Evolutionary conservation across 2,888 invertebrate species (phyloP), one percentile per base, ranked within the genome.

Genomic region (Apoda limacodes): DNA sequence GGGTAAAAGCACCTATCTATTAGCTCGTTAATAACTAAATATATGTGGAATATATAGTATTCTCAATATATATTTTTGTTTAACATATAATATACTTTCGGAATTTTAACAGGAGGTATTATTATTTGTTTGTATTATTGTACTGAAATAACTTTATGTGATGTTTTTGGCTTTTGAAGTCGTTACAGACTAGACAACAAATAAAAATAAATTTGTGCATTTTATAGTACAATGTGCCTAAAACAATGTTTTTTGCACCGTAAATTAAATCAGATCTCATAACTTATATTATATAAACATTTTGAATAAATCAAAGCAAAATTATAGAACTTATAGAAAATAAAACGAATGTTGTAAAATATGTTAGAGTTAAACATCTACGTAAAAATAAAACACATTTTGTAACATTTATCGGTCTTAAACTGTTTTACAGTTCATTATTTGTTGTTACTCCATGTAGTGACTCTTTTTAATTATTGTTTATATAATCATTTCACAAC

Each of bases 251-350:
- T 43, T 61, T 57, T 60, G 57, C 62, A 69, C 65, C 59, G 48
- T 48, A 47, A 42, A 55, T 45, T 48, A 48, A 46, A 65, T 76
- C 76, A 75, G 76, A 75, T 76, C 78, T 71, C 57, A 54, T 48
- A 47, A 52, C n/a, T n/a, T n/a, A n/a, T n/a, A n/a, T n/a, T 46
- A 52, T 56, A 63, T 55, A 64, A 60, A 61, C 52, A 57, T 57
- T 69, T 63, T 56, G 53, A 60, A 75, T 74, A 72, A 60, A 75
- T 76, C 80, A 80, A 80, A 80, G 80, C 80, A 80, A 80, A 80
- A 80, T 76, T 66, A 80, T 53, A 56, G 60, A 64, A 70, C 78
- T 71, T 74, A 72, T 50, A 58, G 55, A 55, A 58, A 55, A 59
- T 60, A 69, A 63, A 67, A 66, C 62, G 55, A 71, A 67, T 59